Percentiles rank a stretch among this genome's conserved stretches.
Conservation (phyloP, 2,113 vertebrate genomes). For the Papio anubis region DNA sequence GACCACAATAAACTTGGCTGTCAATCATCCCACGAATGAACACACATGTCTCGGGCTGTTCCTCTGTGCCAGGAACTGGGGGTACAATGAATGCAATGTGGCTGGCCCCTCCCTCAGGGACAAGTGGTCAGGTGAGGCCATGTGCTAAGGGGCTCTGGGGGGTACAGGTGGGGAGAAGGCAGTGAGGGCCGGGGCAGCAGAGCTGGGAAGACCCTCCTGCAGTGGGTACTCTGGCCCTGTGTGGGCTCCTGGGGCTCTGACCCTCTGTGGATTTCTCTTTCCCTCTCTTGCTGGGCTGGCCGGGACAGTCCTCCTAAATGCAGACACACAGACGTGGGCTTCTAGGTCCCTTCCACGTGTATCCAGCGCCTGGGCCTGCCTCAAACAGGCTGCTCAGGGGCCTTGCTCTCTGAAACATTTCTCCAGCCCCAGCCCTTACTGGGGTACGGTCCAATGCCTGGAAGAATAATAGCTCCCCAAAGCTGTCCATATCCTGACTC, state of each 20-base stretch:
- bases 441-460: too few relatives aligned
- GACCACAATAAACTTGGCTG: not conserved
- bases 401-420: fast-evolving
- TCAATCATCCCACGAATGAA: fast-evolving
- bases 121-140: fast-evolving
- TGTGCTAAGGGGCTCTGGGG: not conserved
- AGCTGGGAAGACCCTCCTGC: too few relatives aligned
- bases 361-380: too few relatives aligned
- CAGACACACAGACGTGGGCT: not conserved
- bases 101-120: not conserved
- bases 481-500: too few relatives aligned
- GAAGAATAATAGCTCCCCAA: not conserved
- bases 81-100: too few relatives aligned
- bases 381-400: not conserved
- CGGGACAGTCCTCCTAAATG: too few relatives aligned
- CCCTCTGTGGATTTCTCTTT: not conserved
- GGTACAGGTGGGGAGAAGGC: too few relatives aligned
- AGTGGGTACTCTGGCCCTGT: not conserved
- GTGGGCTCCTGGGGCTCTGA: not conserved
- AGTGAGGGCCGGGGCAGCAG: not conserved
- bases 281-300: not conserved
- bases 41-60: not conserved
- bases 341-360: not conserved
- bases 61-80: not conserved
- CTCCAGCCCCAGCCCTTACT: too few relatives aligned